These are phyloP conservation scores for Erythrocercus mccallii DNA, from an alignment of 2,113 vertebrate genomes.

Conservation along the genomic window DNA sequence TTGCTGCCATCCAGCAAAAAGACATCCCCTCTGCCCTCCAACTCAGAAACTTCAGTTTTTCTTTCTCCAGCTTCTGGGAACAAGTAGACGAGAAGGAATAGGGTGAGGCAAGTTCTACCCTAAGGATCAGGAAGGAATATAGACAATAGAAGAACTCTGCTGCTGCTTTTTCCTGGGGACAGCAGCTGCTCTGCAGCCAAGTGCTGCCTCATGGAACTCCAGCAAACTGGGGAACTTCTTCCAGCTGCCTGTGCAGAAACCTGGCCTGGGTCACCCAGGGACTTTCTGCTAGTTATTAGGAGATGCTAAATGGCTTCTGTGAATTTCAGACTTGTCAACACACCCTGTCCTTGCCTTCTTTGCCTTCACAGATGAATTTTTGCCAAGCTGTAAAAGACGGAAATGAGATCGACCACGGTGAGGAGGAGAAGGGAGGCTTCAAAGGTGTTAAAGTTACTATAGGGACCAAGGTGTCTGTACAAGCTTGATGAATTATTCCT, in stretches of 20 bases:
- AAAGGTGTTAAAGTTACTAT: not conserved
- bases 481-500: constrained; percentile 61
- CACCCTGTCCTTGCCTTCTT: not conserved
- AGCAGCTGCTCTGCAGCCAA: not conserved
- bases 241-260: not conserved
- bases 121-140: not conserved
- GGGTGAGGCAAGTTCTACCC: not conserved
- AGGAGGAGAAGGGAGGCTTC: not conserved
- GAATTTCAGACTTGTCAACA: not conserved
- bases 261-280: not conserved
- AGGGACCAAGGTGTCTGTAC: constrained; percentile 13
- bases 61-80: not conserved
- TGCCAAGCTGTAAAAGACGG: not conserved
- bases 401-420: not conserved
- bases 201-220: not conserved
- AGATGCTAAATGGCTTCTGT: not conserved
- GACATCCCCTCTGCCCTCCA: not conserved
- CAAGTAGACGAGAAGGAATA: not conserved
- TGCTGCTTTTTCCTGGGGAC: not conserved
- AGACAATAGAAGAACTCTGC: not conserved
- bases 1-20: not conserved
- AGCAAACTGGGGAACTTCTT: not conserved
- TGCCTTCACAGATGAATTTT: not conserved
- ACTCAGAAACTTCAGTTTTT: not conserved
- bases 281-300: not conserved